Base-by-base conservation (phyloP, 2,797 vertebrate genomes). In the Mus minutoides region DNA sequence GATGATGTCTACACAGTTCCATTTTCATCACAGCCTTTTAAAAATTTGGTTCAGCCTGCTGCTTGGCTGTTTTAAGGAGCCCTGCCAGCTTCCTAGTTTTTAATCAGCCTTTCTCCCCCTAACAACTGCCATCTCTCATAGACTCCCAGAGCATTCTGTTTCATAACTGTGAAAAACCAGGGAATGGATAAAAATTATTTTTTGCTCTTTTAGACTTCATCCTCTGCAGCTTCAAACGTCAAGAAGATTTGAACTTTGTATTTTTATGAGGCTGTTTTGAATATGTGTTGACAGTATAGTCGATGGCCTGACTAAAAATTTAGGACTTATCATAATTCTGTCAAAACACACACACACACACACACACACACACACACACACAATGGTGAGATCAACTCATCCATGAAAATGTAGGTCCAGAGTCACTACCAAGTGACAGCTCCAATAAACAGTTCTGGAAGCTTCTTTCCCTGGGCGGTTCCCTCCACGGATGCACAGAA, bases 121-220 rank as follows among this genome's bases (percentile, higher is more conserved):
- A 90, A 92, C 82, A 90, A 19, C 64, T 78, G 26, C 95, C 85
- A 87, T 96, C 94, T 89, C 78, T 94, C 52, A 73, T 16, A 31
- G 62, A 96, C 31, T 93, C 95, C 73, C 75, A 62, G 97, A 93
- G 43, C 75, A 73, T 86, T 86, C 56, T 89, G 90, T 78, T 93
- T 93, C 46, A 11, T 77, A 71, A 26, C 60, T 88, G 24, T 64
- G 75, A 88, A 90, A 95, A 95, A 16, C 79, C 9, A 19, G 19
- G 24, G 9, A 34, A n/a, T 71, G 67, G 77, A 85, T 67, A 64
- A 58, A 78, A 87, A 79, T 87, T 75, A 71, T 93, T 82, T 92
- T 17, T 85, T 49, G 9, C 80, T 54, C 76, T 87, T 94, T 17
- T 87, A 79, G 52, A 77, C 91, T 96, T 97, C 95, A 90, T 95